A percentile compares a stretch with the other conserved stretches of the same genome.
phyloP scores from a whole-genome alignment of 2,113 vertebrate species.

The Carettochelys insculpta region DNA sequence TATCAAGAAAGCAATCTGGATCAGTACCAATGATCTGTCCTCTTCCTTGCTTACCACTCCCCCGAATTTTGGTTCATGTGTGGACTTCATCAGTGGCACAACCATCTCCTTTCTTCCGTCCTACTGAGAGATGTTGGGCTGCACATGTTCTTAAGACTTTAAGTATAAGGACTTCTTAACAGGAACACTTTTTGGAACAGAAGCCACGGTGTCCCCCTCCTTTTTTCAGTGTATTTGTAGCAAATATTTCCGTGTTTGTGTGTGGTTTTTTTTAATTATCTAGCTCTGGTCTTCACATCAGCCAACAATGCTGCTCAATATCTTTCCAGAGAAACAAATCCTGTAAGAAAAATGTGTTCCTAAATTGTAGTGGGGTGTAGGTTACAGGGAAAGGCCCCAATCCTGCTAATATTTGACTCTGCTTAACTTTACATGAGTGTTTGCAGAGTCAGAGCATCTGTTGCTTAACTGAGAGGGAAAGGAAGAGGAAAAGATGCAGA shows the following conservation, averaged over 20 bases:
- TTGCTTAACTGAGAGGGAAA: neutral
- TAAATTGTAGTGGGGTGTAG: neutral
- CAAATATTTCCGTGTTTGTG: neutral
- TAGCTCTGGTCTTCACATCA: neutral
- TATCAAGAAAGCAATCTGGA: neutral
- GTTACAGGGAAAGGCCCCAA: neutral
- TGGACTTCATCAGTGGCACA: neutral
- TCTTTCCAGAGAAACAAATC: neutral
- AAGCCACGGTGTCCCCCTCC: neutral
- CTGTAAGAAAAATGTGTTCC: neutral
- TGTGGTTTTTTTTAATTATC: neutral
- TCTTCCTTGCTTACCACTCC: neutral
- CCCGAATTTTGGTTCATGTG: neutral
- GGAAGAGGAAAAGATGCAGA: neutral
- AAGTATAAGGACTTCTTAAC: neutral
- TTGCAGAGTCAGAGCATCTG: neutral
- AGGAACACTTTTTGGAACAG: neutral
- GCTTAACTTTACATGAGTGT: neutral
- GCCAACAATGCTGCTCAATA: neutral
- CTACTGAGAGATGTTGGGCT: neutral
- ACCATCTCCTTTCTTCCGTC: neutral
- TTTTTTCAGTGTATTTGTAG: neutral
- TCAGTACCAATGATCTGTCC: neutral
- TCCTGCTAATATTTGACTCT: neutral
- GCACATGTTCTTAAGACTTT: rapidly evolving